phyloP scores from a whole-genome alignment of 2,797 vertebrate species.

The Eospalax fontanierii region DNA sequence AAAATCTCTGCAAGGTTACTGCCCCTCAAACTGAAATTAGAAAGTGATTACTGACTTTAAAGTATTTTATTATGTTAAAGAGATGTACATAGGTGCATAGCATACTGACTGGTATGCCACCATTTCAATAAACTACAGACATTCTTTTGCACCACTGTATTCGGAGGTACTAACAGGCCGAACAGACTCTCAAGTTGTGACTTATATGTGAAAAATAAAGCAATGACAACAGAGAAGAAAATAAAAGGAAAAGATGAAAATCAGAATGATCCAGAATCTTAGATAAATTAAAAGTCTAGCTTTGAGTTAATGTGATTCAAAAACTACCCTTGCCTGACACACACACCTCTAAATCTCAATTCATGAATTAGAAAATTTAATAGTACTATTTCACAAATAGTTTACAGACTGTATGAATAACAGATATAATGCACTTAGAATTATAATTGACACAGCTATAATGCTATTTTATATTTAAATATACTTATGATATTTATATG shows the following conservation, averaged over 20 bases:
- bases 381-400: background rate
- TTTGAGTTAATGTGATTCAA: background rate
- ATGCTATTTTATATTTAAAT: background rate
- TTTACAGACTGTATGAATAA: background rate
- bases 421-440: background rate
- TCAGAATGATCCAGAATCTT: no score
- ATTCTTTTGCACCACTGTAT: no score
- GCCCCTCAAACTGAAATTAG: background rate
- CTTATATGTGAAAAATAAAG: no score
- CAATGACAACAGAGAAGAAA: no score
- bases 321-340: no score
- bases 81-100: no score
- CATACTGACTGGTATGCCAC: no score
- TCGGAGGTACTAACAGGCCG: no score
- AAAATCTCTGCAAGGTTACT: background rate
- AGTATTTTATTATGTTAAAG: no score
- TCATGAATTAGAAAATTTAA: background rate
- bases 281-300: conserved; percentile 14
- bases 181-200: no score
- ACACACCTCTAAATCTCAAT: background rate
- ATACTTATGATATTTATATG: background rate
- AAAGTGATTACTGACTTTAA: background rate
- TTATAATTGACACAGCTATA: background rate
- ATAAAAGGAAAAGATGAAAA: no score
- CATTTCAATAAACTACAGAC: no score